Conservation (phyloP, 2,888 invertebrate genomes). For the Phania funesta region DNA sequence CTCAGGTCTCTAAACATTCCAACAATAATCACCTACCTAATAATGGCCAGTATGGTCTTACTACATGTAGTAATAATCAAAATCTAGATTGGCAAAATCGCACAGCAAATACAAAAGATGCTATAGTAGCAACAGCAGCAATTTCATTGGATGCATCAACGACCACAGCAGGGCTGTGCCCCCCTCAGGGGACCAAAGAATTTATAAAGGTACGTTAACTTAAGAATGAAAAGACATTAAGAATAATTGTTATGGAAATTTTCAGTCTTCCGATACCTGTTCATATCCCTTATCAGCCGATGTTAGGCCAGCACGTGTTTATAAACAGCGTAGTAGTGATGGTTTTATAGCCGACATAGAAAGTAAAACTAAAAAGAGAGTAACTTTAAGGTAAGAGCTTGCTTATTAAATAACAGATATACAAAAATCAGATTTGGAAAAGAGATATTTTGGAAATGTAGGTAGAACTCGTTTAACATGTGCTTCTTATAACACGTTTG, state of each 20-base stretch:
- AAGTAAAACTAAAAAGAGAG: slow-evolving; percentile 90
- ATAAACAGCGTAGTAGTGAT: slow-evolving; percentile 75
- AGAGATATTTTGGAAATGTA: no score
- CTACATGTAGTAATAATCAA: slow-evolving; percentile 65
- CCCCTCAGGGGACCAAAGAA: slow-evolving; percentile 72
- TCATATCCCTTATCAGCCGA: slow-evolving; percentile 77
- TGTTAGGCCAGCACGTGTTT: slow-evolving; percentile 67
- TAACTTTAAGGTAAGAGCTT: slow-evolving; percentile 87
- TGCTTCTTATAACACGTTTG: no score
- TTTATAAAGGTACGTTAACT: slow-evolving; percentile 72
- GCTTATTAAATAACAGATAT: not conserved
- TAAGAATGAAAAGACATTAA: not conserved
- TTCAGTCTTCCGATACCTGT: slow-evolving; percentile 76
- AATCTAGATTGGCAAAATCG: slow-evolving; percentile 54
- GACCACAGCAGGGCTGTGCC: slow-evolving; percentile 58
- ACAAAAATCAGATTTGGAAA: no score
- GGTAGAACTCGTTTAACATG: no score
- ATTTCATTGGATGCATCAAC: slow-evolving; percentile 57
- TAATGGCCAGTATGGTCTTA: slow-evolving; percentile 63
- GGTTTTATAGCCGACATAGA: slow-evolving; percentile 84
- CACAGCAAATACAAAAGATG: slow-evolving; percentile 51
- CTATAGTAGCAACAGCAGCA: slow-evolving; percentile 33
- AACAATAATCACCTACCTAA: slow-evolving; percentile 75
- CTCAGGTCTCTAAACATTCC: slow-evolving; percentile 80
- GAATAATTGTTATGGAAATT: not conserved